Base-by-base conservation (phyloP, 2,888 invertebrate genomes). In the Sylvicola cinctus region DNA sequence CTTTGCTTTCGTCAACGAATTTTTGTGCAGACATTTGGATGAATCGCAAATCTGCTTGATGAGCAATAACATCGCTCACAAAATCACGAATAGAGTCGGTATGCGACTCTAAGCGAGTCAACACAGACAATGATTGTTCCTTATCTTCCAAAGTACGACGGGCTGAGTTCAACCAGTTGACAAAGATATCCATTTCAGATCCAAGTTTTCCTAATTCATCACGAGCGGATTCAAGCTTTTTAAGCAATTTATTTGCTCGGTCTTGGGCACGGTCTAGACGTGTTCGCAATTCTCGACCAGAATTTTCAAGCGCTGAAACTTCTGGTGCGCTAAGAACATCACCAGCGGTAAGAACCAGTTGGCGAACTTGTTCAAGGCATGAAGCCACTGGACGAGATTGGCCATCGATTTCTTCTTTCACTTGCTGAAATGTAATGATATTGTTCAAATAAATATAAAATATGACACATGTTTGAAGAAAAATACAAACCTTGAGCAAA, bases 1-100 rank as follows among this genome's bases (percentile, higher is more conserved):
- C 85, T 65, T 88, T 88, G 54, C 88, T 84, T 59, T 93, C 91
- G 47, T 93, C 91, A 16, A 90, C 75, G 54, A 91, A 93, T 58
- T 90, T 91, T 61, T 91, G 90, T 2, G 88, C 88, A 2, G 90
- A 78, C 83, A 93, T 90, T 3, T 88, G 87, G 44, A 95, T 87
- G 57, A 93, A 95, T 37, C 93, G 65, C 20, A 93, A 61, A 58
- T 95, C 95, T 1, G 90, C 95, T 55, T 93, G 91, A 51, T 93
- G 93, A 0, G 88, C 81, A 48, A 93, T 88, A 3, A 95, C 87
- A 56, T 90, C 90, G 41, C 79, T 80, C 20, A 88, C 80, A 54
- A 90, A 85, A 47, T 85, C 87, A 25, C 83, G 68, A 4, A 81
- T 78, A n/a, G 74, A 71, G 43, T 87, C 84, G 16, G 73, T 68